These are phyloP conservation scores for Chalcosyrphus nemorum DNA, from an alignment of 2,888 invertebrate species.

Conservation along the genomic window DNA sequence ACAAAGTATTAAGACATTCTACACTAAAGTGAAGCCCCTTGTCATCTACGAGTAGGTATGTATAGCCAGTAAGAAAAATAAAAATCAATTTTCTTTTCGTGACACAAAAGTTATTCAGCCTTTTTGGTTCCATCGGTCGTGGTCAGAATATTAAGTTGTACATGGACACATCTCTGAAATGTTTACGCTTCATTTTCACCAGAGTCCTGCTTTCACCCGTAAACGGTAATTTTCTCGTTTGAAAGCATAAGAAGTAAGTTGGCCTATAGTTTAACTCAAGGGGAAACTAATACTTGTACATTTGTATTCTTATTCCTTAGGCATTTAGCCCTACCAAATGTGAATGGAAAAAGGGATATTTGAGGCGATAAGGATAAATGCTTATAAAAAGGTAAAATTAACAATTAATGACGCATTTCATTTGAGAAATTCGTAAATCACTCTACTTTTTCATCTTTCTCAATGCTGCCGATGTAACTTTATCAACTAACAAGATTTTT, in stretches of 20 bases:
- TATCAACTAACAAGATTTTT: slow-evolving; percentile 24
- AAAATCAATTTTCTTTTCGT: slow-evolving; percentile 68
- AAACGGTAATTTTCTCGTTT: slow-evolving; percentile 43
- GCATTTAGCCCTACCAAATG: slow-evolving; percentile 15
- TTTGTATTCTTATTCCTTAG: slow-evolving; percentile 32
- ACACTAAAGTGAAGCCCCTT: slow-evolving; percentile 29
- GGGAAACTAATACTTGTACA: slow-evolving; percentile 25
- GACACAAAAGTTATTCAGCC: slow-evolving; percentile 61
- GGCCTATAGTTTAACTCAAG: slow-evolving; percentile 23
- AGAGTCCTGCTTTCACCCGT: slow-evolving; percentile 24
- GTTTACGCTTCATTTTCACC: slow-evolving; percentile 65
- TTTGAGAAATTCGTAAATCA: slow-evolving; percentile 31
- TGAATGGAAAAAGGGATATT: slow-evolving; percentile 32
- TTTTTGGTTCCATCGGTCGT: slow-evolving; percentile 49
- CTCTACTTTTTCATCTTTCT: slow-evolving; percentile 18
- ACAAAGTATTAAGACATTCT: slow-evolving; percentile 45
- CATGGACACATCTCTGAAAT: slow-evolving; percentile 55
- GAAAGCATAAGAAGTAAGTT: slow-evolving; percentile 34
- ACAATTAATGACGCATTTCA: slow-evolving; percentile 48
- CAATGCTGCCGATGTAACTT: neutral
- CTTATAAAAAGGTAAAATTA: slow-evolving; percentile 55
- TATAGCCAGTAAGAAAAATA: slow-evolving; percentile 27
- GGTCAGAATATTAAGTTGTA: slow-evolving; percentile 62
- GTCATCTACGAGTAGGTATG: too few species aligned
- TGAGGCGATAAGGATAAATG: slow-evolving; percentile 44